Base-by-base conservation (phyloP, 2,888 invertebrate genomes). In the Diarsia dahlii region DNA sequence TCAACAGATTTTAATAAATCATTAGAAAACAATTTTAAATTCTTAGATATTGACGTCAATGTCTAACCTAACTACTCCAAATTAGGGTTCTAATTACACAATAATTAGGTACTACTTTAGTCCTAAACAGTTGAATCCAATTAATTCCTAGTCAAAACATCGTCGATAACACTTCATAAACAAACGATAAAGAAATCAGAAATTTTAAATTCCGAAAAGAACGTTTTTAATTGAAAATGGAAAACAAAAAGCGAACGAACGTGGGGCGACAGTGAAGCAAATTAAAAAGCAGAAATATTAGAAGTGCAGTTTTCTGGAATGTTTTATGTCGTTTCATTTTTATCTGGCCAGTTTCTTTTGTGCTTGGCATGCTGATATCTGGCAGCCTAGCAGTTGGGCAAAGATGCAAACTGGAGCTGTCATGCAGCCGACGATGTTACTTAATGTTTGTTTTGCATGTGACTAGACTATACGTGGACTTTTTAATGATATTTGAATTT, bases 241-340 rank as follows among this genome's bases (percentile, higher is more conserved):
- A 84, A 88, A 85, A 89, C 86, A 88, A 89, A 87, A 89, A 86
- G 74, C 80, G 80, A 84, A 87, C 72, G 74, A 71, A 73, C 77
- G 79, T 78, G 80, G 68, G 74, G 82, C 74, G 85, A 87, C 87
- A 79, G 72, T 69, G 87, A 85, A 87, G 87, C 85, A 91, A 93
- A 91, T 92, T 90, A 90, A 93, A 92, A 91, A 82, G 88, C 83
- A 89, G 83, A 91, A 92, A 91, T 90, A 90, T 89, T 90, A 88
- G 87, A 87, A 89, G 84, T 88, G 87, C 87, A 86, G 81, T 84
- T 85, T 82, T 72, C 83, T 70, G 73, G 76, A 71, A 70, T 78
- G 85, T 85, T 91, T 89, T 87, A 89, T 87, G 88, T 89, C 84
- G 76, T 89, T 86, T 78, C 80, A 88, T 90, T 92, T 91, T 90